Conservation (phyloP, 2,888 invertebrate species). For the Morinoia aosen region DNA sequence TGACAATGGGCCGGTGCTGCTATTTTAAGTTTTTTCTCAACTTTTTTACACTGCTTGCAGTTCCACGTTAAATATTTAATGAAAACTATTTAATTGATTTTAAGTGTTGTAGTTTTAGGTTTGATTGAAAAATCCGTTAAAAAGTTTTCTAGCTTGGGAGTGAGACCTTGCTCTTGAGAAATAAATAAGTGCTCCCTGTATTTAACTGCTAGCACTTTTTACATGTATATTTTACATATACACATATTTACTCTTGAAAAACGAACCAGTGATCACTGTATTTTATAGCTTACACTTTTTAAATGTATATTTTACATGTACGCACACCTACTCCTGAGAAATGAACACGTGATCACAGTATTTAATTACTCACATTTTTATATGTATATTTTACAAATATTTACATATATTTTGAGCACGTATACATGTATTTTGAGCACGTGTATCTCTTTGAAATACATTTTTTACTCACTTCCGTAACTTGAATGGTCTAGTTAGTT, state of each 20-base stretch:
- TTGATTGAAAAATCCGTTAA: not conserved
- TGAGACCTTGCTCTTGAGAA: not conserved
- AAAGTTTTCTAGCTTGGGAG: not conserved
- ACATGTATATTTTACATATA: too few species aligned
- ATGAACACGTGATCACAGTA: too few species aligned
- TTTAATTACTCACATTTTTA: too few species aligned
- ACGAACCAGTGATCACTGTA: too few species aligned
- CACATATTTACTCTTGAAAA: too few species aligned
- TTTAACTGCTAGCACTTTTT: not conserved
- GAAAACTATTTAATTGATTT: not conserved
- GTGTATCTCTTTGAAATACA: not conserved
- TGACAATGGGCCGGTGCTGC: not conserved
- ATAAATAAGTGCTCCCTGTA: not conserved
- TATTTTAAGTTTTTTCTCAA: not conserved
- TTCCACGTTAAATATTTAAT: not conserved
- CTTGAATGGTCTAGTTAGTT: not conserved
- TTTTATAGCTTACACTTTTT: too few species aligned
- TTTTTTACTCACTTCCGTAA: not conserved
- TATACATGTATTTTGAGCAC: not conserved
- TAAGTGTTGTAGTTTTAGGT: not conserved
- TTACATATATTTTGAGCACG: not conserved
- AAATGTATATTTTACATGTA: too few species aligned
- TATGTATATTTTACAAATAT: too few species aligned
- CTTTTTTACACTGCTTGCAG: not conserved
- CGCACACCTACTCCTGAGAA: too few species aligned